phyloP scores from a whole-genome alignment of 2,888 invertebrate genomes.

The Brachycybe producta region DNA sequence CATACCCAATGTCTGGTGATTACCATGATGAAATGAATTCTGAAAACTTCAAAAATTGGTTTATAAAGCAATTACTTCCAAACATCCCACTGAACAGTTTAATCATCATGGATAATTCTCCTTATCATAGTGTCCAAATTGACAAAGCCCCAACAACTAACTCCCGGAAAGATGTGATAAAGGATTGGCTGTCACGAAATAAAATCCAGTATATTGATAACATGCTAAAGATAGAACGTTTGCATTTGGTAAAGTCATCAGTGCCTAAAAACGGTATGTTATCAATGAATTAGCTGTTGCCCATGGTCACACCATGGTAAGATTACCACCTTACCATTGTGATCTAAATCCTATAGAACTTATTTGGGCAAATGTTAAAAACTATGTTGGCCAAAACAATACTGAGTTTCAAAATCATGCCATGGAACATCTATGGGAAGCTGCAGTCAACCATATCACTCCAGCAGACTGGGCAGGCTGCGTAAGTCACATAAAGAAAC shows the following conservation, averaged over 20 bases:
- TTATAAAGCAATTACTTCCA: slow-evolving; percentile 9
- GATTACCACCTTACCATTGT: slow-evolving; percentile 12
- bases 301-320: background rate
- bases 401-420: background rate
- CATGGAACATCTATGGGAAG: background rate
- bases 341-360: slow-evolving; percentile 11
- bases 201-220: background rate
- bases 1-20: background rate
- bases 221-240: background rate
- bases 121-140: slow-evolving; percentile 9
- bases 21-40: slow-evolving; percentile 7
- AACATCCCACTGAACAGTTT: slow-evolving; percentile 13
- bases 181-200: background rate
- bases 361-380: slow-evolving; percentile 3
- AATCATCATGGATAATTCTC: slow-evolving; percentile 18
- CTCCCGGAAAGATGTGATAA: background rate
- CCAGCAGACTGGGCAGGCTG: slow-evolving; percentile 1
- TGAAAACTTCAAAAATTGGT: slow-evolving; percentile 7
- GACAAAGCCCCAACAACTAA: background rate
- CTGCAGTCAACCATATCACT: background rate
- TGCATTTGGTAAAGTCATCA: too few relatives aligned
- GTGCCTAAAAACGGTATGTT: background rate
- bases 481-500: too few relatives aligned
- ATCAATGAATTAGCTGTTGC: background rate
- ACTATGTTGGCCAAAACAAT: background rate